Base-by-base conservation (phyloP, 2,888 invertebrate species). In the Nemotelus pantherinus region DNA sequence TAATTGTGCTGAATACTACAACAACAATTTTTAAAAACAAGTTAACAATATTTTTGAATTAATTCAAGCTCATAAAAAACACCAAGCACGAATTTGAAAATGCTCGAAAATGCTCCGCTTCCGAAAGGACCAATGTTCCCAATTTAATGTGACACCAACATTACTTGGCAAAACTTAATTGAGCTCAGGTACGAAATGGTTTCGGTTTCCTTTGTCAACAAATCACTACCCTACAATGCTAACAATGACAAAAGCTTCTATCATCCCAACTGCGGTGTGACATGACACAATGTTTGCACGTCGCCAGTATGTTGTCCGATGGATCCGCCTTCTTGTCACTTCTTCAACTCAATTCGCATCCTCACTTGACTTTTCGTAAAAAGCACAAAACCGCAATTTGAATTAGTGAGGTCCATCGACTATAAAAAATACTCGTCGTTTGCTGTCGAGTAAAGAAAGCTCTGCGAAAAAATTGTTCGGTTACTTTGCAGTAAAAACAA, bases 251-350 rank as follows among this genome's bases (percentile, higher is more conserved):
- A 63, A 63, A 5, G 43, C 63, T 63, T 9, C 1, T 3, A 4
- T 4, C 3, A 63, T 43, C 63, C 43, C 41, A 43, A 41, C 25
- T 25, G 25, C 25, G 63, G 41, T 63, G 63, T 39, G 43, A 9
- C 3, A 63, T 43, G 41, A 63, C 63, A 63, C 39, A 63, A 41
- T 63, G 63, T 63, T 63, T 63, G 63, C 43, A 39, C 7, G 2
- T 39, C 5, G 63, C 63, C 63, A 25, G 43, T 63, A 63, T 41
- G 63, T 63, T 63, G 4, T 43, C 9, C n/a, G 3, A 25, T 43
- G 4, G 25, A 39, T 4, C 3, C 43, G 39, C n/a, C 5, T 63
- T 1, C 63, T 63, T 41, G 39, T 63, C 25, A 3, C 63, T 63
- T 63, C 41, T 9, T 25, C 10, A 3, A 4, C 2, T 63, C 63